Percentiles rank a stretch among this genome's conserved stretches.
Evolutionary conservation across 2,888 invertebrate species (phyloP).

Genomic region (Stictocephala bisonia): DNA sequence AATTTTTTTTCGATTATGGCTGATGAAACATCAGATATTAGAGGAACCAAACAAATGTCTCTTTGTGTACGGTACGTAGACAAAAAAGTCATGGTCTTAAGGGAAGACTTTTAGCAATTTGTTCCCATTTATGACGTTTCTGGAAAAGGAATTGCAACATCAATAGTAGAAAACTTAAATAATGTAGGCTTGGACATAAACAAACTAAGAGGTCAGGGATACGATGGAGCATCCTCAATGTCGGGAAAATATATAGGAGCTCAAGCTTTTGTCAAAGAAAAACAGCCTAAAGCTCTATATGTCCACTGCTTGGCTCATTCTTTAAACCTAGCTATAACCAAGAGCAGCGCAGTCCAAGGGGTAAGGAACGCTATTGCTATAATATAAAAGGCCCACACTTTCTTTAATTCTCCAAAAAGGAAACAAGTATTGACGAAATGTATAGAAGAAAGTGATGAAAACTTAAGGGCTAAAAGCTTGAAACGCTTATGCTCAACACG

Average conservation of each 20-base stretch:
- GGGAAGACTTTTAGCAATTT: no score
- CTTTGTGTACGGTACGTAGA: no score
- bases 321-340: constrained; percentile 36
- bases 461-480: no score
- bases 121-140: no score
- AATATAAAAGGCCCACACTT: constrained; percentile 9
- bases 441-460: constrained; percentile 9
- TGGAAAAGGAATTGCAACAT: no score
- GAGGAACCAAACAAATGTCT: no score
- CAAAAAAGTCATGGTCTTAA: no score
- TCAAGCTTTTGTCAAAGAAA: constrained; percentile 38
- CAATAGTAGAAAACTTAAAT: no score
- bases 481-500: no score
- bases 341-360: background rate
- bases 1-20: no score
- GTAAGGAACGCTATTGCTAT: constrained; percentile 28
- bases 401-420: constrained; percentile 38
- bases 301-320: constrained; percentile 43
- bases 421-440: constrained; percentile 6
- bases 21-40: no score
- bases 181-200: no score
- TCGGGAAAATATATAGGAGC: constrained; percentile 42
- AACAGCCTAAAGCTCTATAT: constrained; percentile 43
- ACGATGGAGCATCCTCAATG: constrained; percentile 43
- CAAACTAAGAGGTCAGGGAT: constrained; percentile 45